Base-by-base conservation (phyloP, 2,113 vertebrate species). In the Tenebrosternarchus preto region DNA sequence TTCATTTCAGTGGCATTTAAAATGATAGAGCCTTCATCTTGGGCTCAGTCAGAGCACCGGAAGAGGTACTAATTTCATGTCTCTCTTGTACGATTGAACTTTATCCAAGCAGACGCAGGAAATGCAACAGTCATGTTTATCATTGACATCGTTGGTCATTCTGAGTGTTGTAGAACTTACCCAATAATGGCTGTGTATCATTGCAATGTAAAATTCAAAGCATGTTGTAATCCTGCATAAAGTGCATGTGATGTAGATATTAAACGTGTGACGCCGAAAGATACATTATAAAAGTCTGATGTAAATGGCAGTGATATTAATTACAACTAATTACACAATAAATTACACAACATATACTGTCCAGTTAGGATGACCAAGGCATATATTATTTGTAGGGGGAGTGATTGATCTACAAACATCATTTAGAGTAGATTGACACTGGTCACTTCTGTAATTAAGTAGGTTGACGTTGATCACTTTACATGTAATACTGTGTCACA, bases 1-100 rank as follows among this genome's bases (percentile, higher is more conserved):
- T 89, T 88, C 68, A 88, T 84, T 88, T 90, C 63, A 88, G 88
- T 85, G 85, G 84, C 81, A 91, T 90, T 89, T 89, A 66, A 90
- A 82, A 87, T 84, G 78, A 88, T 83, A 82, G 79, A 85, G 86
- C 80, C 76, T 82, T 89, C 87, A 89, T 72, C 80, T 80, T 67
- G 55, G 60, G 60, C 77, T 78, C 76, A 78, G 82, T 86, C 80
- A 17, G 81, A 84, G 84, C 79, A 53, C 64, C 59, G 86, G 77
- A 83, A 60, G 70, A 84, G 63, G 64, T 71, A 78, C 77, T 83
- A 56, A 80, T 72, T 88, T 86, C 81, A 78, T 81, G 81, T 78
- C 83, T 81, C 87, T 83, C 77, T 88, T 78, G 81, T 89, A 69
- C 87, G 87, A 88, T 90, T 89, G 87, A 84, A 81, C 83, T 85